A percentile compares a stretch with the other conserved stretches of the same genome.
Evolutionary conservation across 2,797 vertebrate genomes (phyloP).

Genomic region (Pelobates cultripes): DNA sequence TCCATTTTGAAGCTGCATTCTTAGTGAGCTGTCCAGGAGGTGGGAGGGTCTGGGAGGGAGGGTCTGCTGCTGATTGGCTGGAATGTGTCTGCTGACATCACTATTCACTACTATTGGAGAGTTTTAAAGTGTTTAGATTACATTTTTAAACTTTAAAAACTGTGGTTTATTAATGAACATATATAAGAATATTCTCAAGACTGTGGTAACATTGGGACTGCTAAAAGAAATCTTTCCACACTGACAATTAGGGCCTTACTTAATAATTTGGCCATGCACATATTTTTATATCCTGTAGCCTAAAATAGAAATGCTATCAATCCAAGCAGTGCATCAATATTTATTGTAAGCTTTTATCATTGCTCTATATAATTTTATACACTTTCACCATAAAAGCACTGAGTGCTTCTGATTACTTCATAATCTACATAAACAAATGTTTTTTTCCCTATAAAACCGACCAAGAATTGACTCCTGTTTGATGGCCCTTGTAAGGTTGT

Average conservation of each 20-base stretch:
- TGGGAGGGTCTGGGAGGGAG: too few species aligned
- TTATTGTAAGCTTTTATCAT: constrained; percentile 53
- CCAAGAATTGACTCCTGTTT: constrained; percentile 50
- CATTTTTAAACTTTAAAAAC: too few species aligned
- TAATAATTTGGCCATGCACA: constrained; percentile 46
- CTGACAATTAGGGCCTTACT: constrained; percentile 36
- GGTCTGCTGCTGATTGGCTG: too few species aligned
- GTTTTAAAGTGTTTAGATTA: too few species aligned
- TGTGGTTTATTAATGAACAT: too few species aligned
- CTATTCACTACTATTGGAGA: too few species aligned
- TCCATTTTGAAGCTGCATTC: too few species aligned
- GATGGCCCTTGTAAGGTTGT: constrained; percentile 54
- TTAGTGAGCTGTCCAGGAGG: too few species aligned
- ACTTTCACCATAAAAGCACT: constrained; percentile 49
- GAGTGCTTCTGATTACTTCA: constrained; percentile 55
- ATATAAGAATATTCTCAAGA: too few species aligned
- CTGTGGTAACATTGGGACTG: too few species aligned
- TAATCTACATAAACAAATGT: constrained; percentile 53
- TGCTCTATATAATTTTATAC: constrained; percentile 54
- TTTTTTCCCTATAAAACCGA: constrained; percentile 45
- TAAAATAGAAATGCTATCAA: constrained; percentile 55
- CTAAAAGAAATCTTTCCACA: constrained; percentile 5
- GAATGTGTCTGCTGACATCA: too few species aligned
- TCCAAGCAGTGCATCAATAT: constrained; percentile 50
- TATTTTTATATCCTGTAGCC: constrained; percentile 31